phyloP scores from a whole-genome alignment of 2,888 invertebrate genomes.

The Zelleria hepariella region DNA sequence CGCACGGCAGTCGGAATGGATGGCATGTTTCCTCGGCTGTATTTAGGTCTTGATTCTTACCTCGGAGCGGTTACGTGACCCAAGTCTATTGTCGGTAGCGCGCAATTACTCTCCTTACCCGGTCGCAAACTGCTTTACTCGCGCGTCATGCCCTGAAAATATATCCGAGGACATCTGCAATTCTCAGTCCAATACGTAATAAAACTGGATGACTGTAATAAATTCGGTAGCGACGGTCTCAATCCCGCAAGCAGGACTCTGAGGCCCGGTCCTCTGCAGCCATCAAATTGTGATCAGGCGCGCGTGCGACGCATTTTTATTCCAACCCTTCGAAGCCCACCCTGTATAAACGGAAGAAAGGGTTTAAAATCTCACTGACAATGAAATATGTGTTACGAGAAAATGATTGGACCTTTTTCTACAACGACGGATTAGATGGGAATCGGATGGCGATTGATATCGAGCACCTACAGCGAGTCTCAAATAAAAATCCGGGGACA shows the following conservation, averaged over 20 bases:
- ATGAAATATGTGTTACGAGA: conserved; percentile 3
- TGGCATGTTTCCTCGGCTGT: background rate
- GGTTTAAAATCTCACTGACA: conserved; percentile 3
- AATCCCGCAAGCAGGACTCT: conserved; percentile 28
- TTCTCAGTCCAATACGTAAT: conserved; percentile 58
- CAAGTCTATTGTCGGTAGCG: background rate
- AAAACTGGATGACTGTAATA: conserved; percentile 54
- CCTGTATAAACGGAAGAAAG: conserved; percentile 34
- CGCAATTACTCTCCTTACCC: background rate
- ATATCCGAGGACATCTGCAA: conserved; percentile 53
- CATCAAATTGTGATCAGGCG: conserved; percentile 62
- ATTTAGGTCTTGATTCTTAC: background rate
- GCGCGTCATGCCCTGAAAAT: conserved; percentile 4
- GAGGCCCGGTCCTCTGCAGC: conserved; percentile 22
- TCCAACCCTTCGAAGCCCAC: conserved; percentile 41
- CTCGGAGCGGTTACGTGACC: background rate
- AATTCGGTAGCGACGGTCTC: conserved; percentile 41
- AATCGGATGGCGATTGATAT: background rate
- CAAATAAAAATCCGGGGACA: no score
- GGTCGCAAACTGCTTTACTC: background rate
- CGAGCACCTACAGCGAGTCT: background rate
- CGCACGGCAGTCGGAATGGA: background rate
- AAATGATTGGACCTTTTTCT: conserved; percentile 3
- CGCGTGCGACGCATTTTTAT: conserved; percentile 55
- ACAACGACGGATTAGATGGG: background rate